Evolutionary conservation across 1,140 invertebrate genomes (phyloP), one percentile per base, ranked within the genome.

Genomic region (Apis dorsata): DNA sequence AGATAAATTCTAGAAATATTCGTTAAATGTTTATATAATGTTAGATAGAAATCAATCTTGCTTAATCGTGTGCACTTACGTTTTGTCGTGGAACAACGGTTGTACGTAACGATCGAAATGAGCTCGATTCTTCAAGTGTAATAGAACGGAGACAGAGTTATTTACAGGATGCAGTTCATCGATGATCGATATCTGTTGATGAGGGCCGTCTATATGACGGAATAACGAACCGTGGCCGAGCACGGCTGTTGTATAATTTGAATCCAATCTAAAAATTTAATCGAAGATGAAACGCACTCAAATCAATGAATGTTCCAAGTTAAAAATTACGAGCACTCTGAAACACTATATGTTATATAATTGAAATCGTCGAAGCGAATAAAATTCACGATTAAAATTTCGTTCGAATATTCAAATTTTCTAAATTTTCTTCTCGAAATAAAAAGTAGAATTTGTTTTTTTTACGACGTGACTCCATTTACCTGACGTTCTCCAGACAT

Each of bases 151-250:
- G 87, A 96, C 94, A 55, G 92, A 95, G 72, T 90, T 92, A 83
- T 94, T 91, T 12, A 97, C 89, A 0, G 91, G 80, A 66, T 94
- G 95, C 9, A 94, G 93, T 28, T 94, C 92, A 80, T 95, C 94
- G 0, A 97, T 93, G 24, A 93, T 89, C 60, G 94, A 92, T 2
- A 95, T 94, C 94, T 97, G 96, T 91, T 98, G 97, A 90, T 96
- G 95, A 9, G 96, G 95, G 59, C 96, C 95, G 62, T 94, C 92
- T 13, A 95, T 93, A 75, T 94, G 89, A 9, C 94, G 91, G 87
- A 96, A 91, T 69, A 94, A 91, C 83, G 94, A 92, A 60, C 95
- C 94, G 68, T 95, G 92, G n/a, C 97, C 97, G 68, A 97, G 89
- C 7, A 97, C 82, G 1, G 95, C 96, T 21, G 94, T 94, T 15